Base-by-base conservation (phyloP, 1,140 invertebrate genomes). In the Zaprionus gabonicus region DNA sequence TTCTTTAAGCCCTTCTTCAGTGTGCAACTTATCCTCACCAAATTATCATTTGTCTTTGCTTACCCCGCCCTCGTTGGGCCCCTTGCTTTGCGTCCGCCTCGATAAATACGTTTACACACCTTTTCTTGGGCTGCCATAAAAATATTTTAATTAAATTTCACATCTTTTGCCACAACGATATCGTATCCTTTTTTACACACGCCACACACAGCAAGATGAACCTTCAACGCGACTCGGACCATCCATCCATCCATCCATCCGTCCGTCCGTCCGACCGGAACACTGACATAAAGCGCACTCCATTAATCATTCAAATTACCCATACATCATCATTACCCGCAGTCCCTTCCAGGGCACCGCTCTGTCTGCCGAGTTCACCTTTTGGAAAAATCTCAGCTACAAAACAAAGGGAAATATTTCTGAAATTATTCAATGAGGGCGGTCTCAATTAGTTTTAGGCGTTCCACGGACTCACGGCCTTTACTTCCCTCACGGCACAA, bases 101-200 rank as follows among this genome's bases (percentile, higher is more conserved):
- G 12, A 71, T 68, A 69, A 78, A 81, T 82, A 38, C 76, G 49
- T 71, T 73, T 38, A 58, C 74, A 57, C 70, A 74, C 70, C 66
- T 76, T 46, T 60, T 57, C 56, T 68, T 38, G 70, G 75, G 85
- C 78, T 80, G 60, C 78, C 78, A 84, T 88, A 81, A 90, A 88
- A 85, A 90, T 90, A 88, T 90, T 88, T 90, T 90, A 88, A 90
- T 88, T 90, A 85, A 88, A 90, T 85, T 90, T 75, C 72, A 90
- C 65, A 81, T 81, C 75, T 69, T 76, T 76, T 59, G 55, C 56
- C 78, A 51, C 34, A 28, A 67, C 74, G 66, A 84, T 81, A 79
- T 88, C 85, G 81, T 81, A 79, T 88, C 85, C 81, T 88, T 88
- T 71, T 71, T 73, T 59, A 76, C 70, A 60, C 74, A 67, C 53